These are phyloP conservation scores for Drosophila insularis DNA, from an alignment of 1,140 invertebrate genomes.

Conservation along the genomic window DNA sequence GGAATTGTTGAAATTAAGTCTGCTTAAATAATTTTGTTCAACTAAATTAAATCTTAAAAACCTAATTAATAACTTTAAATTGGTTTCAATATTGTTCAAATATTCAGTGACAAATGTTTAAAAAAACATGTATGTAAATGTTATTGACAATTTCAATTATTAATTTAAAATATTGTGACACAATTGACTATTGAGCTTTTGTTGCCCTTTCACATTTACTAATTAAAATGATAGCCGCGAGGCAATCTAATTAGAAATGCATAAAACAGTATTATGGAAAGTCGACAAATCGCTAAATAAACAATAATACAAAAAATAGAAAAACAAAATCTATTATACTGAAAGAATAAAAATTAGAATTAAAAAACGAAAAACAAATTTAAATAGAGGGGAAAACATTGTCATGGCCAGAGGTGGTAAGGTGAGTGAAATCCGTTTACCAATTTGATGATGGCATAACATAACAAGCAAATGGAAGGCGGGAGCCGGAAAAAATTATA, in stretches of 20 bases:
- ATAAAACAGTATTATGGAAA: conserved; percentile 1
- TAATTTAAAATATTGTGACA: not conserved
- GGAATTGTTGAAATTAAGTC: no score
- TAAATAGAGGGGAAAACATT: not conserved
- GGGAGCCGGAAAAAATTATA: conserved; percentile 61
- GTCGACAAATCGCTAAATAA: not conserved
- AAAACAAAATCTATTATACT: not conserved
- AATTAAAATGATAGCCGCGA: not conserved
- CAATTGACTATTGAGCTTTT: not conserved
- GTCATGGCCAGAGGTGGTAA: conserved; percentile 7
- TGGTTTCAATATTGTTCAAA: no score
- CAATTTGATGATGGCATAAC: conserved; percentile 21
- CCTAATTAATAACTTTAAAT: no score
- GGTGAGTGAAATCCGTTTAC: conserved; percentile 33
- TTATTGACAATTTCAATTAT: not conserved
- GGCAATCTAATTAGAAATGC: conserved; percentile 8
- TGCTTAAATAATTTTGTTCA: no score
- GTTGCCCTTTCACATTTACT: not conserved
- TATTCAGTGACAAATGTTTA: no score
- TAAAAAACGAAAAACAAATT: conserved; percentile 2
- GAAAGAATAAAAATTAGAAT: no score
- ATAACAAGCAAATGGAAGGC: conserved; percentile 26
- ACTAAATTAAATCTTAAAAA: no score
- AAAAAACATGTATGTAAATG: no score
- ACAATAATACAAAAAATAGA: not conserved